phyloP scores from a whole-genome alignment of 2,797 vertebrate species.

The Channa striata region DNA sequence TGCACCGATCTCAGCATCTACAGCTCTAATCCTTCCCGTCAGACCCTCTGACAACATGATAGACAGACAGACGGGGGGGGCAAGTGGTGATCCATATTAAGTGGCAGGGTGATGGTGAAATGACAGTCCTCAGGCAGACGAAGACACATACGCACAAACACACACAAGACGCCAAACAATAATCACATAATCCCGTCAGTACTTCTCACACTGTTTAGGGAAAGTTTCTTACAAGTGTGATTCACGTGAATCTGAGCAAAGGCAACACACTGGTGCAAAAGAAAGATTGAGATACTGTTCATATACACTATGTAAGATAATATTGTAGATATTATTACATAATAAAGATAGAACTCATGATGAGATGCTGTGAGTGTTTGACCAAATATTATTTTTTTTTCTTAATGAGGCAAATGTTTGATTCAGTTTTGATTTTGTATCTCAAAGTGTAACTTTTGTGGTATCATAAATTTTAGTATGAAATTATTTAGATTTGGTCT shows the following conservation, averaged over 20 bases:
- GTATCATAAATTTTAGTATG: too few species aligned
- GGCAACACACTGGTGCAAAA: neutral
- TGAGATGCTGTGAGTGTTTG: too few species aligned
- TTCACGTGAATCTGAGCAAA: neutral
- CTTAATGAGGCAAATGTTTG: too few species aligned
- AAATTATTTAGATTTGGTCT: too few species aligned
- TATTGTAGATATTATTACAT: too few species aligned
- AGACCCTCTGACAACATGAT: constrained; percentile 68
- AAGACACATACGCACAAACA: neutral
- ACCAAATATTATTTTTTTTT: too few species aligned
- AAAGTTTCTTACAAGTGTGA: constrained; percentile 3
- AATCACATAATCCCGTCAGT: constrained; percentile 49
- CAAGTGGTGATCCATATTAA: constrained; percentile 53
- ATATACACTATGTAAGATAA: too few species aligned
- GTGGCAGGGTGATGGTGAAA: constrained; percentile 70
- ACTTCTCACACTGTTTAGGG: constrained; percentile 26
- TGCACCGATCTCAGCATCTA: constrained; percentile 34
- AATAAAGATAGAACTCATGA: too few species aligned
- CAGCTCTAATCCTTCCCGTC: constrained; percentile 70
- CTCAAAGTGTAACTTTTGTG: too few species aligned
- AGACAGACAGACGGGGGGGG: constrained; percentile 60
- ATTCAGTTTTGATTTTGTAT: too few species aligned
- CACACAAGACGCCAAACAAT: constrained; percentile 48
- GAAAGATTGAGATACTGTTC: too few species aligned
- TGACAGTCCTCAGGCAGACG: constrained; percentile 49